phyloP scores from a whole-genome alignment of 2,888 invertebrate genomes.

The Gasteruption jaculator region DNA sequence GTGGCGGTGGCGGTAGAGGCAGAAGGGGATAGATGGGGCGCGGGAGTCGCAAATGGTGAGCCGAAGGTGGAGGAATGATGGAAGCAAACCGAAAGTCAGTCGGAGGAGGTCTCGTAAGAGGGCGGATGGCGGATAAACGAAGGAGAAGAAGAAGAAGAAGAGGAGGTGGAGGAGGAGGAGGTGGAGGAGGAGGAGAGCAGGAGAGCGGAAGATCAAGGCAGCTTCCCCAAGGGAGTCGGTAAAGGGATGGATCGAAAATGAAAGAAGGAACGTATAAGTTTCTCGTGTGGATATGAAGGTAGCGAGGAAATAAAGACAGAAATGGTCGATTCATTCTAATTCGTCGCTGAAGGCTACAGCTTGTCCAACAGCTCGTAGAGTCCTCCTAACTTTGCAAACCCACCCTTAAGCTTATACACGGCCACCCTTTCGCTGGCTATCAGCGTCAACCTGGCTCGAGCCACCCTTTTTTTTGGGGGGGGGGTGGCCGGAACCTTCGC shows the following conservation, averaged over 20 bases:
- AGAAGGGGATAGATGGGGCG: slow-evolving; percentile 22
- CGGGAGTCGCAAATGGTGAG: slow-evolving; percentile 22
- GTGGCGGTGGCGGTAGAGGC: slow-evolving; percentile 18
- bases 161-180: slow-evolving; percentile 7
- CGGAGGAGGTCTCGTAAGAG: no score
- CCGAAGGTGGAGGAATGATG: slow-evolving; percentile 14
- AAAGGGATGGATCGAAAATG: slow-evolving; percentile 5
- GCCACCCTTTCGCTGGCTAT: no score
- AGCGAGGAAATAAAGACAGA: no score
- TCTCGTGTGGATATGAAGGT: no score
- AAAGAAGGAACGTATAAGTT: no score
- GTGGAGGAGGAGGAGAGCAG: slow-evolving; percentile 27
- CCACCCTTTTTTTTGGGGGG: no score
- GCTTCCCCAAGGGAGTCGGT: slow-evolving; percentile 8
- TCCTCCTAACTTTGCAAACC: no score
- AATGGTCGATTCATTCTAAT: slow-evolving; percentile 48
- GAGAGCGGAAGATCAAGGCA: slow-evolving; percentile 8
- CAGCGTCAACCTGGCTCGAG: no score
- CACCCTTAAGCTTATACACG: no score
- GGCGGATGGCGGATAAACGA: slow-evolving; percentile 25
- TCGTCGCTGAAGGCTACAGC: slow-evolving; percentile 48
- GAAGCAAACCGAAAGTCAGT: slow-evolving; percentile 9
- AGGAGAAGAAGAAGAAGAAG: slow-evolving; percentile 13
- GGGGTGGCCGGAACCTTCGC: no score
- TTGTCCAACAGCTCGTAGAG: slow-evolving; percentile 46